Evolutionary conservation across 2,888 invertebrate species (phyloP).

Genomic region (Dicranocentrus wangi): DNA sequence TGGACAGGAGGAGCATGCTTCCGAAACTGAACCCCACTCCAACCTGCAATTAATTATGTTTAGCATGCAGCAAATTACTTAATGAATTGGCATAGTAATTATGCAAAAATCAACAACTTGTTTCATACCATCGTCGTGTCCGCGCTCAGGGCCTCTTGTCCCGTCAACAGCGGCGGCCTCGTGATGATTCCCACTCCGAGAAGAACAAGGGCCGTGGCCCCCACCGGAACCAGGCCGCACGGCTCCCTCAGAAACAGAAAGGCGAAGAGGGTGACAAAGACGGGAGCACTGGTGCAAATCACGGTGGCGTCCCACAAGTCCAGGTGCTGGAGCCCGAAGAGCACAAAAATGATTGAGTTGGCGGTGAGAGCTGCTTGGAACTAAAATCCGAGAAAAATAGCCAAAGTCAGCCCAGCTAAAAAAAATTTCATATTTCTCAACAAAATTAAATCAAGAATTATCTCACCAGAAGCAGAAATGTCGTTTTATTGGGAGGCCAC

Average conservation of each 20-base stretch:
- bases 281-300: constrained; percentile 54
- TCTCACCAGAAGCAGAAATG: constrained; percentile 49
- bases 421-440: background rate
- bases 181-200: constrained; percentile 59
- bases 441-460: constrained; percentile 2
- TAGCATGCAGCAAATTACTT: too few relatives aligned
- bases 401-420: background rate
- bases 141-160: constrained; percentile 39
- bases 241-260: constrained; percentile 52
- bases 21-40: constrained; percentile 56
- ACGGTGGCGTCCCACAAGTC: constrained; percentile 61
- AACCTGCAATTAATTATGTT: background rate
- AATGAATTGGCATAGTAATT: too few relatives aligned
- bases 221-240: constrained; percentile 44
- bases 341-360: constrained; percentile 62
- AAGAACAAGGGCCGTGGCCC: constrained; percentile 49
- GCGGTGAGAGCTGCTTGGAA: constrained; percentile 60
- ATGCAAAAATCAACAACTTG: background rate
- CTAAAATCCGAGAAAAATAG: constrained; percentile 30
- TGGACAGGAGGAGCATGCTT: constrained; percentile 60
- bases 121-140: too few relatives aligned
- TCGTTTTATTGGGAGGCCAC: constrained; percentile 48
- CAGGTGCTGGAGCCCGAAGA: constrained; percentile 57
- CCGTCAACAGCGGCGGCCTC: constrained; percentile 59
- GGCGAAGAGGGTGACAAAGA: constrained; percentile 58